Percentiles rank a stretch among this genome's conserved stretches.
phyloP scores from a whole-genome alignment of 2,797 vertebrate genomes.

The Orestias chungarensis region DNA sequence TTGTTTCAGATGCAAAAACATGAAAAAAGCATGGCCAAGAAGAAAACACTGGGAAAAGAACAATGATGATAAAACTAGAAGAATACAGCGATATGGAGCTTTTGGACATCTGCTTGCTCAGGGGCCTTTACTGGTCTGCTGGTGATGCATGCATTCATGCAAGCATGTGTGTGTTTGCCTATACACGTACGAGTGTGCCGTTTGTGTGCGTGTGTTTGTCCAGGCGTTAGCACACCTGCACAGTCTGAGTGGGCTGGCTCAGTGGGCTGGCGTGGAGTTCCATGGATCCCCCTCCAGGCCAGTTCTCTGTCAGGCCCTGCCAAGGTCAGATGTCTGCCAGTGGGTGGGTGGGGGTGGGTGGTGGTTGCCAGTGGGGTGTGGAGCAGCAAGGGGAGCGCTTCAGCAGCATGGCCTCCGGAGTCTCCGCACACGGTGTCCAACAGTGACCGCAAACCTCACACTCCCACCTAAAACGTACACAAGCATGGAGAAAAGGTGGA shows the following conservation, averaged over 20 bases:
- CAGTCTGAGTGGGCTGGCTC: slow-evolving; percentile 76
- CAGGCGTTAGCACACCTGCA: slow-evolving; percentile 81
- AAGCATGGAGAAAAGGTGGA: slow-evolving; percentile 37
- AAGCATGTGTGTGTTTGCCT: slow-evolving; percentile 29
- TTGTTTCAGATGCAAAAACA: neutral
- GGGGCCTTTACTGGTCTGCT: slow-evolving; percentile 68
- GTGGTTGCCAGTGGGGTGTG: slow-evolving; percentile 26
- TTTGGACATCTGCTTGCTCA: slow-evolving; percentile 77
- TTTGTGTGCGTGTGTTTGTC: slow-evolving; percentile 66
- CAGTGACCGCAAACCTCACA: slow-evolving; percentile 77
- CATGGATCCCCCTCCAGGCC: slow-evolving; percentile 77
- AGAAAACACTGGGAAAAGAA: neutral
- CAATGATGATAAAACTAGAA: slow-evolving; percentile 34
- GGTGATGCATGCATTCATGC: slow-evolving; percentile 50
- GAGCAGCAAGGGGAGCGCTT: slow-evolving; percentile 52
- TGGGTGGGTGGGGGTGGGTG: slow-evolving; percentile 41
- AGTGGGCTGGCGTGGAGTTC: slow-evolving; percentile 74
- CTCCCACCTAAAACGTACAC: slow-evolving; percentile 48
- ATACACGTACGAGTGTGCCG: slow-evolving; percentile 22
- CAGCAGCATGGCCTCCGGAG: slow-evolving; percentile 74
- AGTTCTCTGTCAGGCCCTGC: slow-evolving; percentile 79
- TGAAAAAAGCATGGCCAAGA: neutral
- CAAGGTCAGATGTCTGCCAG: slow-evolving; percentile 82
- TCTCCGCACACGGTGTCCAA: slow-evolving; percentile 81
- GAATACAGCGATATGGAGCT: slow-evolving; percentile 50